A percentile compares a stretch with the other conserved stretches of the same genome.
Conservation (phyloP, 2,113 vertebrate genomes). For the Gambusia affinis region DNA sequence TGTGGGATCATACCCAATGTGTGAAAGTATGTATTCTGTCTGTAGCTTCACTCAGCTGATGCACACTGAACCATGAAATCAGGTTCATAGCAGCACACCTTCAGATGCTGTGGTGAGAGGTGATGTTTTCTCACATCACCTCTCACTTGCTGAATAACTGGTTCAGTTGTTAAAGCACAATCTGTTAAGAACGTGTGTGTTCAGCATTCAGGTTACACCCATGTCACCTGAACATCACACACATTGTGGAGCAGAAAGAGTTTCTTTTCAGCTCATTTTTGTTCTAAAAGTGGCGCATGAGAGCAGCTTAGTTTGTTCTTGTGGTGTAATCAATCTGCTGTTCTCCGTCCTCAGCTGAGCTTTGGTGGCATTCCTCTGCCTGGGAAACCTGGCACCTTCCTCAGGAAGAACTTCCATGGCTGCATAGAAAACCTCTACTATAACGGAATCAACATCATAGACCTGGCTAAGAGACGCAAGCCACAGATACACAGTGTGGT, state of each 20-base stretch:
- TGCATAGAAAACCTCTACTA: constrained; percentile 98
- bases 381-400: constrained; percentile 96
- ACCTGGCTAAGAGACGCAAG: constrained; percentile 95
- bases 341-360: constrained; percentile 85
- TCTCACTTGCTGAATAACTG: constrained; percentile 33
- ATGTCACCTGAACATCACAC: neutral
- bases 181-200: constrained; percentile 3
- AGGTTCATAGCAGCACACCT: neutral
- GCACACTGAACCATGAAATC: constrained; percentile 14
- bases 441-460: constrained; percentile 95
- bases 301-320: neutral
- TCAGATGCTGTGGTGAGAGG: constrained; percentile 5
- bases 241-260: neutral
- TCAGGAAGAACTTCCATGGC: constrained; percentile 96
- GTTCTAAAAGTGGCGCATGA: neutral
- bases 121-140: constrained; percentile 25
- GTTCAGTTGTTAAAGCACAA: constrained; percentile 4
- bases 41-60: neutral
- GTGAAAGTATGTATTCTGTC: neutral
- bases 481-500: constrained; percentile 98
- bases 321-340: neutral
- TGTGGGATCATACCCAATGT: neutral
- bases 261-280: neutral
- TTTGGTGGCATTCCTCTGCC: constrained; percentile 97
- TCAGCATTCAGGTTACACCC: neutral